Evolutionary conservation across 2,888 invertebrate species (phyloP).

Genomic region (Miltochrista miniata): DNA sequence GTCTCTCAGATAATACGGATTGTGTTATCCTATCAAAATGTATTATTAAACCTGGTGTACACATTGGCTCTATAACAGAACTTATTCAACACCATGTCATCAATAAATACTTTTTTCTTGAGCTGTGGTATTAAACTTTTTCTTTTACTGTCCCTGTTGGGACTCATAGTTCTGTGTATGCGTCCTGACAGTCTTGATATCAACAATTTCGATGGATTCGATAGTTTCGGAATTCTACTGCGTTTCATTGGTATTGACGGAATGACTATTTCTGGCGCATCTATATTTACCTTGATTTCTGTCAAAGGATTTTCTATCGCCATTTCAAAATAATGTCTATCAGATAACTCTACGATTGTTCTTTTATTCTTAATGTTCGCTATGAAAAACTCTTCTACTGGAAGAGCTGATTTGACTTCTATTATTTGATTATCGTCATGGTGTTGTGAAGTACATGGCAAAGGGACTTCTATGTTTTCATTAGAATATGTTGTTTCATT

Average conservation of each 20-base stretch:
- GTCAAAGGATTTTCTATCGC: slow-evolving; percentile 49
- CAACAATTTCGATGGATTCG: slow-evolving; percentile 6
- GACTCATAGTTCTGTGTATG: background rate
- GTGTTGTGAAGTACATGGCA: background rate
- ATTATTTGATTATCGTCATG: background rate
- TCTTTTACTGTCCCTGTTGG: background rate
- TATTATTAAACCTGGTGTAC: slow-evolving; percentile 18
- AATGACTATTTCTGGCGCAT: background rate
- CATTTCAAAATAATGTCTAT: slow-evolving; percentile 44
- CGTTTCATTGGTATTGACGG: background rate
- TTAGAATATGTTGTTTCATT: background rate
- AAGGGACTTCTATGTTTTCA: background rate
- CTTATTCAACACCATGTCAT: slow-evolving; percentile 35
- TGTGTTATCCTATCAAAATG: slow-evolving; percentile 23
- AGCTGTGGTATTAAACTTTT: slow-evolving; percentile 47
- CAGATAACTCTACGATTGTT: background rate
- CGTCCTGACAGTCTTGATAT: background rate
- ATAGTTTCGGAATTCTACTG: slow-evolving; percentile 30
- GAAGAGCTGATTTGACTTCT: background rate
- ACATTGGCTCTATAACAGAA: background rate
- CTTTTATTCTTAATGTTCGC: background rate
- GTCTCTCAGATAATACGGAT: too few species aligned
- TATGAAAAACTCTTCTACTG: background rate
- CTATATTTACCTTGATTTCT: slow-evolving; percentile 27
- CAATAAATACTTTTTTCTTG: slow-evolving; percentile 32